Evolutionary conservation across 2,888 invertebrate genomes (phyloP), one percentile per base, ranked within the genome.

Genomic region (Syritta pipiens): DNA sequence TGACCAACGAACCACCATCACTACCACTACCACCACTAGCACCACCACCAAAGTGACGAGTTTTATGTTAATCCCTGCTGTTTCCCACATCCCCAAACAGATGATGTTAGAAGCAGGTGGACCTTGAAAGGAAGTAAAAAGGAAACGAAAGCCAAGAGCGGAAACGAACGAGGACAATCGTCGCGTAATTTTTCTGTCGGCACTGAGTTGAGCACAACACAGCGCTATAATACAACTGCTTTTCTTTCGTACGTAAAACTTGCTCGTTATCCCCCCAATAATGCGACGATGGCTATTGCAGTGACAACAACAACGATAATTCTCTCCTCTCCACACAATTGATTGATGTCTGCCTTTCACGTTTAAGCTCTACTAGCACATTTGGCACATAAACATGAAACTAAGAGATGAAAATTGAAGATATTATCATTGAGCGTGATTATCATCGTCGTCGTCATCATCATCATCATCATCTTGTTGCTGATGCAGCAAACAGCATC

Each of bases 361-460:
- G 37, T 20, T 60, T 7, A 51, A 42, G 26, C 35, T 55, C 22
- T 19, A 46, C 32, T n/a, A n/a, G n/a, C n/a, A n/a, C 19, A 22
- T 40, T 42, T 42, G 14, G 48, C 10, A n/a, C n/a, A 7, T 17
- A 67, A 68, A 71, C 37, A 72, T 81, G 71, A 68, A 49, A 67
- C 6, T 75, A 17, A 60, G 53, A 69, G 37, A 83, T 83, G 84
- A 84, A 84, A 83, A 83, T 83, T 84, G 82, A 81, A 79, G 81
- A 83, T 81, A 83, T 79, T 75, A 81, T 83, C 68, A 72, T 81
- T 60, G 59, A 82, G 51, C 74, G 40, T 60, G 69, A 75, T 62
- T 82, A 68, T 71, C 75, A 68, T 68, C 81, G 42, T 46, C 63
- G 30, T 74, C 81, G 35, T 49, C 72, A 65, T 44, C 77, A 65